phyloP scores from a whole-genome alignment of 2,888 invertebrate species.

The Muscina levida region DNA sequence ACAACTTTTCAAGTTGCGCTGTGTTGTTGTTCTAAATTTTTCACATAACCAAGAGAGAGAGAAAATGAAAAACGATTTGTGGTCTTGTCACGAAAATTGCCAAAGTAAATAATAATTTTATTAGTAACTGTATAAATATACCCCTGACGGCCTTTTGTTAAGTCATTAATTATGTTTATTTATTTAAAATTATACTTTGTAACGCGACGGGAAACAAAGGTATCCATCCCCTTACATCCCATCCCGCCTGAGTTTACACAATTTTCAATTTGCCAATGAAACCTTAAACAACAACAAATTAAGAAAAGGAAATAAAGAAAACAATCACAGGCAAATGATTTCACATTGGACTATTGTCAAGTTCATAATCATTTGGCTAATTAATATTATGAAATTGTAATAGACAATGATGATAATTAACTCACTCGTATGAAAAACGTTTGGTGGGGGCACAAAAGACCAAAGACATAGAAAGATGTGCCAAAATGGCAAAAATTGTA shows the following conservation, averaged over 20 bases:
- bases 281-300: neutral
- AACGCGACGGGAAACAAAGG: too few relatives aligned
- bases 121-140: too few relatives aligned
- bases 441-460: conserved; percentile 20
- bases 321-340: conserved; percentile 27
- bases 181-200: conserved; percentile 1
- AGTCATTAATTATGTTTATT: neutral
- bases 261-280: neutral
- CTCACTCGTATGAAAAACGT: conserved; percentile 40
- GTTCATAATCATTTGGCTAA: conserved; percentile 66
- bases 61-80: neutral
- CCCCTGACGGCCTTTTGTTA: too few relatives aligned
- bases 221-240: too few relatives aligned
- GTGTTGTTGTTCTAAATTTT: conserved; percentile 30
- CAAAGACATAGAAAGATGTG: neutral
- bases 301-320: too few relatives aligned
- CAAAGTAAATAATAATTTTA: conserved; percentile 3
- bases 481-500: conserved; percentile 15
- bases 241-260: neutral
- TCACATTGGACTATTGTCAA: conserved; percentile 64
- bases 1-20: conserved; percentile 35
- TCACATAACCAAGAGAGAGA: neutral
- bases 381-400: conserved; percentile 59
- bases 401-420: conserved; percentile 43
- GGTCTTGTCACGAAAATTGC: neutral